Base-by-base conservation (phyloP, 2,888 invertebrate species). In the Scrobipalpa atriplicella region DNA sequence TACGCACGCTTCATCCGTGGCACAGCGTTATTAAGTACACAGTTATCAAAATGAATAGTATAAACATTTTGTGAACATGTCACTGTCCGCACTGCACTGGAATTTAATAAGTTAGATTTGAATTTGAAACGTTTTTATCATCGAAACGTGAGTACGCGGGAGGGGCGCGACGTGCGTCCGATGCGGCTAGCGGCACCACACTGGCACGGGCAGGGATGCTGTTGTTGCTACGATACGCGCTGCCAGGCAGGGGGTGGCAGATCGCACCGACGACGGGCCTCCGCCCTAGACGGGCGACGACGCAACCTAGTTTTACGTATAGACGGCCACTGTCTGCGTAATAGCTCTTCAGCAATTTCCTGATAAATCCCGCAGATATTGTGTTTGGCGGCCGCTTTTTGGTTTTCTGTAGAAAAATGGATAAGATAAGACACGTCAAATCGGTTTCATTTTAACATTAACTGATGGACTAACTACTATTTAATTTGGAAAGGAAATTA, bases 141-240 rank as follows among this genome's bases (percentile, higher is more conserved):
- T 63, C 41, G 62, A 38, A 58, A 52, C 21, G 6, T 71, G 72
- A 61, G 64, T 51, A 64, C 43, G 65, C 65, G 70, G 68, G 70
- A 11, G 68, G 69, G 72, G 71, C 68, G 78, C 79, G 80, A 81
- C 90, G 88, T 76, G 85, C 79, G 84, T 67, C 74, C 81, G 72
- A 75, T 70, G 73, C 84, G 84, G 76, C 76, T 72, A 77, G 72
- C 82, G 76, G 80, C 79, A 83, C 83, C 80, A 83, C 79, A 92
- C 92, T 92, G 58, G 38, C 79, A 92, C 92, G 91, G 91, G 73
- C 82, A 88, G 89, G 92, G 92, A 92, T 90, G 91, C 92, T 91
- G 91, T 71, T 71, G 92, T 92, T 92, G 92, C 92, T 90, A 90
- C 80, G 92, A 86, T 90, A 92, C 91, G 75, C 83, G 78, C 76